Conservation (phyloP, 2,888 invertebrate genomes). For the Exocentrus adspersus region DNA sequence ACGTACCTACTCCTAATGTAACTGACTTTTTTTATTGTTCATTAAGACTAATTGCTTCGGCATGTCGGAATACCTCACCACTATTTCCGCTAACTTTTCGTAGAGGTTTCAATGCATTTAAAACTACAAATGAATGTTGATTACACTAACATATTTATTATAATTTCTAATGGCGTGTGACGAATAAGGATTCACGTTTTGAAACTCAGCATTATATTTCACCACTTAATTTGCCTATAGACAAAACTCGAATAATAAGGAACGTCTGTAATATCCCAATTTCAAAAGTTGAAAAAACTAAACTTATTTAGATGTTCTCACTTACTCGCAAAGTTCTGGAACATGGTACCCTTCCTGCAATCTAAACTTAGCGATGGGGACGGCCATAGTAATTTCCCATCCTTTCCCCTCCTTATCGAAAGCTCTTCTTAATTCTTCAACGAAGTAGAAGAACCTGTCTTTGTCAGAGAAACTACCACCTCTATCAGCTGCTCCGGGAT, state of each 20-base stretch:
- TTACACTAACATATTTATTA: too few relatives aligned
- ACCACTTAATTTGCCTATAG: too few relatives aligned
- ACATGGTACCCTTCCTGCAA: conserved; percentile 92
- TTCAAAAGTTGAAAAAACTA: too few relatives aligned
- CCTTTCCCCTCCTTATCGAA: conserved; percentile 78
- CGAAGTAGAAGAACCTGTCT: conserved; percentile 82
- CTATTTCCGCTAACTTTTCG: too few relatives aligned
- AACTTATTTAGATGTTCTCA: conserved; percentile 43
- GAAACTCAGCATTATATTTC: too few relatives aligned
- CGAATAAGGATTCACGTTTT: too few relatives aligned
- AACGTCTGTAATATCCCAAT: too few relatives aligned
- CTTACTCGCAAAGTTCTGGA: conserved; percentile 87
- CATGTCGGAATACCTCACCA: too few relatives aligned
- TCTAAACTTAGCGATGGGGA: conserved; percentile 87
- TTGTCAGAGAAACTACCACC: conserved; percentile 87
- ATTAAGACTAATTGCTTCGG: not conserved
- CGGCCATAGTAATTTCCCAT: conserved; percentile 92
- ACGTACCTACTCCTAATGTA: not conserved
- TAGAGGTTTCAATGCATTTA: too few relatives aligned
- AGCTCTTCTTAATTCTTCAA: conserved; percentile 82
- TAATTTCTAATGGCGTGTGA: too few relatives aligned
- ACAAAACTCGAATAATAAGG: too few relatives aligned
- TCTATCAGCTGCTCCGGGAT: conserved; percentile 88
- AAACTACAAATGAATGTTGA: too few relatives aligned
- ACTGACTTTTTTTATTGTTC: not conserved